Evolutionary conservation across 2,113 vertebrate species (phyloP), one percentile per base, ranked within the genome.

Genomic region (Nipponia nippon): DNA sequence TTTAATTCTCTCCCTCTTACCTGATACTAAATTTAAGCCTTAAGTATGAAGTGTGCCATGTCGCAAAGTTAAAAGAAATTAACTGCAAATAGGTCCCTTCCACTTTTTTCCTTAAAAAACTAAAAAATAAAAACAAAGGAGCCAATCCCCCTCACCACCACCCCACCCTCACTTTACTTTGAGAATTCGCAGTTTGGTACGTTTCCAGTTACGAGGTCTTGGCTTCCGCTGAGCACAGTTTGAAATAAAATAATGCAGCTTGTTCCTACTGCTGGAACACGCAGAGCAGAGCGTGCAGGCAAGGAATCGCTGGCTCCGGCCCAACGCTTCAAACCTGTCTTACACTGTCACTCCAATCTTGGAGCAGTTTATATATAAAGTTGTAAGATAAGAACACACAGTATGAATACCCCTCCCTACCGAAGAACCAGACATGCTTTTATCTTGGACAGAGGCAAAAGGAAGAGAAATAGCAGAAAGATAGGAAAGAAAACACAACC

Each of bases 171-270:
- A 93, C 97, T 97, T 96, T 89, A 97, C 96, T 95, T 40, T 62
- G 95, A 90, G 96, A 91, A 93, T 86, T 96, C 95, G 91, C 94
- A 50, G 76, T 85, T 98, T 98, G 97, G 98, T 97, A 96, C 92
- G 61, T 95, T 98, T 98, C 98, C 98, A 98, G 98, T 96, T 97
- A 95, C 97, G 96, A 98, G 98, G 98, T 97, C 97, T 97, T 98
- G 98, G 98, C 97, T 98, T 97, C 91, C 83, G 90, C 97, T 96
- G 97, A 98, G 98, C 98, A 97, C 98, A 98, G 98, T 98, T 97
- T 98, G 98, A 95, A 97, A 97, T 97, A 97, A 98, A 98, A 96
- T 97, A 98, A 98, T 91, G 97, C 97, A 98, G 97, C 97, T 98
- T 97, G 97, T 96, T 98, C 98, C 96, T 97, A 88, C 46, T 94